These are phyloP conservation scores for Sylvilagus floridanus DNA, from an alignment of 2,797 vertebrate genomes.

Conservation along the genomic window DNA sequence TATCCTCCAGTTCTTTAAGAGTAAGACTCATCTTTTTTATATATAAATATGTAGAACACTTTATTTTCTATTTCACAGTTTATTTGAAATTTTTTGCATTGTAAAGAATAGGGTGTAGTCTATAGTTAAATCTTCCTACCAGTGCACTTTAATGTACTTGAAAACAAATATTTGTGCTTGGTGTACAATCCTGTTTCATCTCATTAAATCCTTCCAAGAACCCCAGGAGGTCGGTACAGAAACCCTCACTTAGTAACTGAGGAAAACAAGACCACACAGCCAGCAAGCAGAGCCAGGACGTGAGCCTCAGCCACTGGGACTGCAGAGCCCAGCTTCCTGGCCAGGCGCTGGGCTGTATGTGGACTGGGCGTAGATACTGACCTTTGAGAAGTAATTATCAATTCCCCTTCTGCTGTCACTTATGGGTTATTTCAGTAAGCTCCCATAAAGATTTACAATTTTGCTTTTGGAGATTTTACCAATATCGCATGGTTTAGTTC, in stretches of 20 bases:
- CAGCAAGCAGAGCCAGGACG: neutral
- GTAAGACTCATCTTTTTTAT: neutral
- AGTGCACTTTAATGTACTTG: neutral
- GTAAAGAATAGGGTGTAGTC: neutral
- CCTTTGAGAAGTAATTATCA: neutral
- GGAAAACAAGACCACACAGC: neutral
- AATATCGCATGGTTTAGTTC: neutral
- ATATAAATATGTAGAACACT: neutral
- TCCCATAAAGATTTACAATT: neutral
- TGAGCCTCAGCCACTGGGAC: neutral
- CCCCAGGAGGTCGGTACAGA: neutral
- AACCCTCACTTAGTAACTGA: neutral
- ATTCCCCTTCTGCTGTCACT: neutral
- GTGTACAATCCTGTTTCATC: neutral
- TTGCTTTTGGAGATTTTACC: slow-evolving; percentile 13
- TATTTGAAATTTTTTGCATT: neutral
- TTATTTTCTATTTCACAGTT: neutral
- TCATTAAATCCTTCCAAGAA: neutral
- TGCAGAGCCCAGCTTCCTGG: no score
- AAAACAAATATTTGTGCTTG: neutral
- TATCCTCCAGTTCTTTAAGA: neutral
- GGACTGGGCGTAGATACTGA: no score
- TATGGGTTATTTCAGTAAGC: neutral
- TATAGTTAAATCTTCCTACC: neutral
- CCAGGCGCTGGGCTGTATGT: no score